Base-by-base conservation (phyloP, 2,888 invertebrate genomes). In the Phaonia tiefii region DNA sequence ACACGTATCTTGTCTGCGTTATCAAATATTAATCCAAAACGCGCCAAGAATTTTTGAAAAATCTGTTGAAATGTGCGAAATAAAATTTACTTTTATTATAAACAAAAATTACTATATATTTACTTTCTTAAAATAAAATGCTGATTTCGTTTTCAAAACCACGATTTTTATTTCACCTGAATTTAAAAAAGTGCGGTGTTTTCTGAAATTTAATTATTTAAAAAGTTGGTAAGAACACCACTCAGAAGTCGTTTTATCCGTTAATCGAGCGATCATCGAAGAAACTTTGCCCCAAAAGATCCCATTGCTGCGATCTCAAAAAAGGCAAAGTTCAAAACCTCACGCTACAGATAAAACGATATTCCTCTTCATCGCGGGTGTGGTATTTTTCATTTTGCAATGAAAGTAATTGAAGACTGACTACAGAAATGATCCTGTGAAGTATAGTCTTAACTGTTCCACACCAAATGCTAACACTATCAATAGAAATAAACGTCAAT, bases 391-490 rank as follows among this genome's bases (percentile, higher is more conserved):
- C 90, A 86, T 83, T 86, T 92, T 90, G 90, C 90, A 89, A 91
- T 89, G 88, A 92, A 91, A 92, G 91, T 89, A 89, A 90, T 89
- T 88, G 92, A 92, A 93, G 92, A 93, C 92, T 90, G 91, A 93
- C 93, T 93, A 92, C 93, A 93, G 93, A 93, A 93, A 93, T 93
- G 93, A 93, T 93, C 93, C 93, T 93, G 92, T 92, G 92, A 93
- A 93, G 93, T 90, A 90, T 90, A 90, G 90, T 90, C 90, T 90
- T 90, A 88, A 87, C 0, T 84, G 76, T 56, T 66, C 31, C 8
- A 0, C 0, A 8, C 54, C 69, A 60, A 76, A 2, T 44, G 11
- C 37, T 4, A 7, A 20, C 8, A 31, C 74, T 51, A 75, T 78
- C 2, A 37, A n/a, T 0, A 1, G 2, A 10, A 1, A 4, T 7